Evolutionary conservation across 2,888 invertebrate genomes (phyloP).

Genomic region (Fragum whitleyi): DNA sequence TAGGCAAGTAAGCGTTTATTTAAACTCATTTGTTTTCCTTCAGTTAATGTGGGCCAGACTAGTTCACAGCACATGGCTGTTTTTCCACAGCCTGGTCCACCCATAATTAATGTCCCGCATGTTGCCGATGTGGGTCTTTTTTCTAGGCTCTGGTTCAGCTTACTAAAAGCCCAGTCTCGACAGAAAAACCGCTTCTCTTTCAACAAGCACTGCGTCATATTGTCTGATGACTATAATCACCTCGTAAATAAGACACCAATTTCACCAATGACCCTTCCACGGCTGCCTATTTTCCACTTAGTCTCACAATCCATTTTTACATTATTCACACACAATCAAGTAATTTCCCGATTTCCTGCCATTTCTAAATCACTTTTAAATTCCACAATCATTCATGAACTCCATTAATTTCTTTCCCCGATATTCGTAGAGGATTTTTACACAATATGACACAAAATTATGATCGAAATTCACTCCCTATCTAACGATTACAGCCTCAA

Average conservation of each 20-base stretch:
- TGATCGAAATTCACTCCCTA: not conserved
- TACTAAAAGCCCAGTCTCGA: conserved; percentile 98
- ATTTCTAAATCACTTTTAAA: not conserved
- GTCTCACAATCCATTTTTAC: conserved; percentile 5
- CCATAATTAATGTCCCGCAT: conserved; percentile 94
- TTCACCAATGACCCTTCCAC: conserved; percentile 7
- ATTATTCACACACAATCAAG: conserved; percentile 9
- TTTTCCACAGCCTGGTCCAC: conserved; percentile 97
- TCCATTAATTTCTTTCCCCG: conserved; percentile 7
- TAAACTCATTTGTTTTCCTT: conserved; percentile 86
- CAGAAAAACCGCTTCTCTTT: conserved; percentile 89
- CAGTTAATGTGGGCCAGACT: conserved; percentile 90
- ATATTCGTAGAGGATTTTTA: not conserved
- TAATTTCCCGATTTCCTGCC: conserved; percentile 12
- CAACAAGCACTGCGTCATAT: conserved; percentile 81
- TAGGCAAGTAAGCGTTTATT: conserved; percentile 93
- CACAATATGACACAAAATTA: conserved; percentile 4
- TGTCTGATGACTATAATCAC: conserved; percentile 15
- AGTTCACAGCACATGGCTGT: conserved; percentile 87
- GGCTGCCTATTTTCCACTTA: not conserved
- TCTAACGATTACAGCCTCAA: conserved; percentile 10
- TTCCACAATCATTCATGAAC: not conserved
- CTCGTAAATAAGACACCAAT: conserved; percentile 3
- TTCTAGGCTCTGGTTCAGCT: conserved; percentile 95
- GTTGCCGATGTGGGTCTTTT: conserved; percentile 91